Base-by-base conservation (phyloP, 2,888 invertebrate species). In the Thymelicus acteon region DNA sequence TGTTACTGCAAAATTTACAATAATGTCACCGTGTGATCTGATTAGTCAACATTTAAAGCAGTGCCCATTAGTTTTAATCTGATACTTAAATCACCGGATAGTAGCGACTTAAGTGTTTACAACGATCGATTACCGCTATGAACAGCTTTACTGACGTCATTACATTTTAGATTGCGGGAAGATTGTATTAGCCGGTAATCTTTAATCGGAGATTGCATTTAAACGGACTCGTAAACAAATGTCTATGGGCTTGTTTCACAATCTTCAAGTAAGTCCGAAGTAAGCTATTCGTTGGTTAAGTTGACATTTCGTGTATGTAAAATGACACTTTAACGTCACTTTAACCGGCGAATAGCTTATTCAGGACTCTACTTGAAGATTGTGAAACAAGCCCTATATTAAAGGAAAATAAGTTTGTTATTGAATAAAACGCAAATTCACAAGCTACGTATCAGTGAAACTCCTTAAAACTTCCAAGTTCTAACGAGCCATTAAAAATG, bases 11-110 rank as follows among this genome's bases (percentile, higher is more conserved):
- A 69, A 63, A 58, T 63, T 52, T 69, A 69, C 49, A 67, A 67
- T 49, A 54, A 67, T 68, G 31, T 68, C 68, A 68, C 68, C 67
- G 54, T 49, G 40, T 69, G 68, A 63, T 67, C 58, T 69, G 66
- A 67, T 54, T 31, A 68, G 73, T 60, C 13, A 39, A 67, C 44
- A 62, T 54, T 31, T 61, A 69, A 65, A 49, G 61, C 39, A 52
- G 52, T 60, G 60, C 47, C 70, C 49, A 54, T 67, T 64, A 65
- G 40, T 68, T 52, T 54, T 60, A 57, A 40, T 57, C 65, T 60
- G 57, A 65, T 52, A 66, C 44, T 65, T 44, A 37, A 60, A n/a
- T 54, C 13, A 67, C 61, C 71, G 67, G 65, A 73, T 72, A 40
- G 62, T 64, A 52, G 49, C 37, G 60, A 4, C 39, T 52, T 39